A percentile compares a stretch with the other conserved stretches of the same genome.
These are phyloP conservation scores for Hydrochoerus hydrochaeris DNA, from an alignment of 2,113 vertebrate genomes.

Conservation along the genomic window DNA sequence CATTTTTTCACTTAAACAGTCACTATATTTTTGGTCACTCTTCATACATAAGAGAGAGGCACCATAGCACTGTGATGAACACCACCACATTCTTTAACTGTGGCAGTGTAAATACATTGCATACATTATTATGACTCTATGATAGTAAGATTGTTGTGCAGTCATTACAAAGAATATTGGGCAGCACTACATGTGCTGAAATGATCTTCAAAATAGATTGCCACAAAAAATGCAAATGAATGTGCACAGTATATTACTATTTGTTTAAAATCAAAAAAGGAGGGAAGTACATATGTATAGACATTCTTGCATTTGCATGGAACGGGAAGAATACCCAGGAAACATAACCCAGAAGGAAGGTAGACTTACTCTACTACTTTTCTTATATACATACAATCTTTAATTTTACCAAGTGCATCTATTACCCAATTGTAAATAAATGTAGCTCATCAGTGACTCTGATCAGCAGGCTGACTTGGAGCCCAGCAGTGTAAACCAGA, in stretches of 20 bases:
- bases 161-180: background rate
- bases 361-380: background rate
- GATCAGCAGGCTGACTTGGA: background rate
- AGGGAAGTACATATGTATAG: background rate
- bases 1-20: background rate
- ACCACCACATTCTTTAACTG: background rate
- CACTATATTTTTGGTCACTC: background rate
- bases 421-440: conserved; percentile 2
- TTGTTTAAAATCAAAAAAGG: background rate
- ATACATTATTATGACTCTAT: background rate
- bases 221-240: background rate
- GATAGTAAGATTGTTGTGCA: background rate
- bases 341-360: background rate
- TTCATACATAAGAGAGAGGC: background rate
- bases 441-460: background rate
- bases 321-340: background rate
- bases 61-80: background rate
- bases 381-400: background rate
- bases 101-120: background rate
- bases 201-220: background rate
- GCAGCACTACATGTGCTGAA: background rate
- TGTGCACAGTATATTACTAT: background rate
- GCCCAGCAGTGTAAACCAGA: background rate
- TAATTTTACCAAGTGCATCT: background rate
- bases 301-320: no score